Evolutionary conservation across 2,888 invertebrate genomes (phyloP).

Genomic region (Brenthis ino): DNA sequence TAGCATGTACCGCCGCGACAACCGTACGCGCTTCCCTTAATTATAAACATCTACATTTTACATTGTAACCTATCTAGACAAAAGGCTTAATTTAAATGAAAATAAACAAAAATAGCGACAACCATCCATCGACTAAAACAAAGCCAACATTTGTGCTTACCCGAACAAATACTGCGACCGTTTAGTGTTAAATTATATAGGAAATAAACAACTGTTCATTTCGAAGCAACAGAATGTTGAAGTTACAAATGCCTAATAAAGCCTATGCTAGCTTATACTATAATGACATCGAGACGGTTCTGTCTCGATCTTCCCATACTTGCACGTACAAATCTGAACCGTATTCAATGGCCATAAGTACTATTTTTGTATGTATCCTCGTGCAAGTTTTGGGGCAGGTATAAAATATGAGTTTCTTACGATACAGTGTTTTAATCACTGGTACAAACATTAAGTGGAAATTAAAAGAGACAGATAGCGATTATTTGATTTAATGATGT

Average conservation of each 20-base stretch:
- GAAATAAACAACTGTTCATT: conserved; percentile 49
- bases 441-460: conserved; percentile 35
- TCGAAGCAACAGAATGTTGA: conserved; percentile 67
- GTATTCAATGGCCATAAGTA: conserved; percentile 42
- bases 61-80: conserved; percentile 75
- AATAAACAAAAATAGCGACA: conserved; percentile 55
- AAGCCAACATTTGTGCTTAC: conserved; percentile 59
- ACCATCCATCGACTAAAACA: conserved; percentile 60
- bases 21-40: conserved; percentile 56
- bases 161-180: conserved; percentile 66
- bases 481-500: conserved; percentile 16
- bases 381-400: conserved; percentile 39
- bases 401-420: conserved; percentile 30
- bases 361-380: conserved; percentile 37
- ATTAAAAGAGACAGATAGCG: conserved; percentile 11
- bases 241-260: conserved; percentile 73
- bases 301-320: conserved; percentile 30
- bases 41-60: conserved; percentile 69
- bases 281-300: conserved; percentile 56
- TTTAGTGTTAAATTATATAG: conserved; percentile 15
- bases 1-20: conserved; percentile 22
- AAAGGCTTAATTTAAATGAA: conserved; percentile 62
- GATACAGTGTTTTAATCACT: conserved; percentile 22
- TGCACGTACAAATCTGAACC: conserved; percentile 31
- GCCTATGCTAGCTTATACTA: conserved; percentile 74